Conservation (phyloP, 2,797 vertebrate species). For the Parambassis ranga region DNA sequence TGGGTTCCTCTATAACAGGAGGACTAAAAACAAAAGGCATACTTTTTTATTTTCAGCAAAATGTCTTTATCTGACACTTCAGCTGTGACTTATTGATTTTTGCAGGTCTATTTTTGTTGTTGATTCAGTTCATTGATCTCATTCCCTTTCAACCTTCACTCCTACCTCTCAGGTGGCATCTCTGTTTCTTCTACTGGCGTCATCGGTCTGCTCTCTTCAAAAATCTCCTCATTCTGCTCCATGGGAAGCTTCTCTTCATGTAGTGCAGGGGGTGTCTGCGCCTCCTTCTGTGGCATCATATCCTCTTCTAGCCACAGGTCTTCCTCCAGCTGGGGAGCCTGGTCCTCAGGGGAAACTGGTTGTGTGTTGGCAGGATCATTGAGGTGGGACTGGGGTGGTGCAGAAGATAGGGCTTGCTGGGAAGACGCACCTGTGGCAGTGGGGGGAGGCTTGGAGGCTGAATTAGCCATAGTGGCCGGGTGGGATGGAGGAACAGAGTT, state of each 20-base stretch:
- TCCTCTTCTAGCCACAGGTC: slow-evolving; percentile 67
- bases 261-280: slow-evolving; percentile 38
- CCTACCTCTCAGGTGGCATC: slow-evolving; percentile 73
- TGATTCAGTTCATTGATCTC: slow-evolving; percentile 11
- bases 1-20: slow-evolving; percentile 81
- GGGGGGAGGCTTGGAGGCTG: slow-evolving; percentile 43
- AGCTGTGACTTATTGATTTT: neutral
- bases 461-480: slow-evolving; percentile 43
- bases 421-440: slow-evolving; percentile 33
- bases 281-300: slow-evolving; percentile 48
- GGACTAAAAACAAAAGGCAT: slow-evolving; percentile 63
- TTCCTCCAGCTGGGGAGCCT: slow-evolving; percentile 56
- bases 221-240: slow-evolving; percentile 59
- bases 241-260: slow-evolving; percentile 54
- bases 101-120: neutral
- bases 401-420: slow-evolving; percentile 44
- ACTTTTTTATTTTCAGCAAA: neutral
- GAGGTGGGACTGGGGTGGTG: slow-evolving; percentile 44
- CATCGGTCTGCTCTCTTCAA: slow-evolving; percentile 55
- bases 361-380: slow-evolving; percentile 28
- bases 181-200: slow-evolving; percentile 67
- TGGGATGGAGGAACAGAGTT: slow-evolving; percentile 57
- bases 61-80: neutral
- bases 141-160: slow-evolving; percentile 9
- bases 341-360: slow-evolving; percentile 33